Evolutionary conservation across 2,888 invertebrate species (phyloP).

Genomic region (Cerceris rybyensis): DNA sequence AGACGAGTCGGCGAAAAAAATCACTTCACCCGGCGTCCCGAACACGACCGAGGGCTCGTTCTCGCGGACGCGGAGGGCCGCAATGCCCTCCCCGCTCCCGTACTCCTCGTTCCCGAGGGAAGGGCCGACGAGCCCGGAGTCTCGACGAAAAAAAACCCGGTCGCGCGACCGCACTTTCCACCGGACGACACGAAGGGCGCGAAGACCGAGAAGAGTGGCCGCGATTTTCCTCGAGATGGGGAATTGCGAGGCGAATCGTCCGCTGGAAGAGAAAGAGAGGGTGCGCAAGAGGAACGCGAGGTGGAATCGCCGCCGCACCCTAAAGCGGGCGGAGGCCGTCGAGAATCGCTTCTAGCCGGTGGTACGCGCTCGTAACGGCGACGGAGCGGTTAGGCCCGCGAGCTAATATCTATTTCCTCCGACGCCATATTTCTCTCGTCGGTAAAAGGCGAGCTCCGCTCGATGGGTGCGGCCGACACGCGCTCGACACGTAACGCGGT

Average conservation of each 20-base stretch:
- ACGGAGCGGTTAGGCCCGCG: conserved; percentile 73
- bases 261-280: neutral
- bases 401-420: conserved; percentile 80
- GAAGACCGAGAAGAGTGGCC: no score
- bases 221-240: no score
- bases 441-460: conserved; percentile 70
- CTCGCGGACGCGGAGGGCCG: conserved; percentile 21
- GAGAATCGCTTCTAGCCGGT: conserved; percentile 44
- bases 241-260: neutral
- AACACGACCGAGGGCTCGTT: conserved; percentile 32
- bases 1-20: conserved; percentile 40
- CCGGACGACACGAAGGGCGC: no score
- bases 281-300: conserved; percentile 12
- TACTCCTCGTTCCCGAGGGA: no score
- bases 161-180: no score
- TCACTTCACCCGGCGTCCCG: conserved; percentile 24
- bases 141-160: neutral
- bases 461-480: conserved; percentile 68
- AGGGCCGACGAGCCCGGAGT: conserved; percentile 1
- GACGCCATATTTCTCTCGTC: conserved; percentile 76
- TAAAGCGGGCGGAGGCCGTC: conserved; percentile 59
- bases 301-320: conserved; percentile 68
- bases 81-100: neutral
- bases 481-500: conserved; percentile 44
- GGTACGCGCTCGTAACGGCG: conserved; percentile 62